phyloP scores from a whole-genome alignment of 2,888 invertebrate genomes.

The Drosophila siamana region DNA sequence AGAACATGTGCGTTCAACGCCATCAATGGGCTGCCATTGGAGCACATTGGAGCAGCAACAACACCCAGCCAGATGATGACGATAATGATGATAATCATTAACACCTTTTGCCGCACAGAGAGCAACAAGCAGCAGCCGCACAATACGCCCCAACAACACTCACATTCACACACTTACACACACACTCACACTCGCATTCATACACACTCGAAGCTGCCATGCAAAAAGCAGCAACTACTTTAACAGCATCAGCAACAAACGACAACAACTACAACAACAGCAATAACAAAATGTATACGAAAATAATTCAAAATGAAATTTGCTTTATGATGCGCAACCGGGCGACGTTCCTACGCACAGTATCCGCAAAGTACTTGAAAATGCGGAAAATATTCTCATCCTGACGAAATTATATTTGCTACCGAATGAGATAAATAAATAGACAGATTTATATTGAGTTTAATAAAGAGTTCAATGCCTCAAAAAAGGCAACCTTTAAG shows the following conservation, averaged over 20 bases:
- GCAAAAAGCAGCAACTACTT: conserved; percentile 14
- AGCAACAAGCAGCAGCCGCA: conserved; percentile 43
- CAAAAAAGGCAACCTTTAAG: too few relatives aligned
- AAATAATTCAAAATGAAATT: conserved; percentile 86
- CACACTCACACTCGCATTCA: neutral
- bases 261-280: conserved; percentile 21
- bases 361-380: conserved; percentile 10
- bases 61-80: conserved; percentile 64
- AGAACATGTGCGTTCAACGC: conserved; percentile 76
- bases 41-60: conserved; percentile 18
- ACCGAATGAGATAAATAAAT: too few relatives aligned
- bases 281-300: conserved; percentile 67
- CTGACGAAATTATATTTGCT: too few relatives aligned
- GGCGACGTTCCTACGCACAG: conserved; percentile 68
- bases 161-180: conserved; percentile 12
- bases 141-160: conserved; percentile 65
- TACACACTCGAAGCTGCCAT: conserved; percentile 30
- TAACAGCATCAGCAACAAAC: conserved; percentile 27
- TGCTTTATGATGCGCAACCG: conserved; percentile 85
- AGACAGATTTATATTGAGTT: too few relatives aligned
- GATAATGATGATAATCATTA: conserved; percentile 82
- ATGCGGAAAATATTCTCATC: too few relatives aligned
- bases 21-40: conserved; percentile 76
- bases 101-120: conserved; percentile 81
- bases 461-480: too few relatives aligned